Base-by-base conservation (phyloP, 2,797 vertebrate genomes). In the Coluber constrictor region DNA sequence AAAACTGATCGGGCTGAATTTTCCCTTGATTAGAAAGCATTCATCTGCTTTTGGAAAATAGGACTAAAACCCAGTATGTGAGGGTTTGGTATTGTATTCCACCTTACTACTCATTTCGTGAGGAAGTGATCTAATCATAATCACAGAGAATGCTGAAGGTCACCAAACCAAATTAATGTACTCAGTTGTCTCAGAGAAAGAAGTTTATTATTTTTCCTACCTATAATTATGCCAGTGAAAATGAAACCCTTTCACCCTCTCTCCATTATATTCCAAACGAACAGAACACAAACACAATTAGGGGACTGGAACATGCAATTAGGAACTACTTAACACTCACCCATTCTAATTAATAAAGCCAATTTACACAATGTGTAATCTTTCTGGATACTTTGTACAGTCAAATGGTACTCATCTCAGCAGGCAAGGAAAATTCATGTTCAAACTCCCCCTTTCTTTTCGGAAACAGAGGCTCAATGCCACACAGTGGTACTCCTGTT, bases 271-370 rank as follows among this genome's bases (percentile, higher is more conserved):
- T 95, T 97, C 96, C 10, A 74, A 90, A 90, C 93, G 95, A 96
- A 97, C 95, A 96, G 95, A 97, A 95, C 92, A 97, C 96, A 96
- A 97, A 97, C 96, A 97, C 94, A 97, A 96, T 95, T 95, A 94
- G 95, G 96, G 96, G 94, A 97, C 18, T 96, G 94, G 96, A 98
- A 97, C 97, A 95, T 95, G 93, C 96, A 97, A 98, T 98, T 98
- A 98, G 97, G 95, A 95, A 95, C 96, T 97, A 97, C 95, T 97
- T 98, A 97, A 97, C 97, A 96, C 95, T 96, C 97, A 95, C 97
- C 95, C 95, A 95, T 96, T 95, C 96, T 97, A 97, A 97, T 97
- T 97, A 98, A 97, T 96, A 95, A 95, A 97, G 96, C 94, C 96
- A 96, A 97, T 97, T 97, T 97, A 92, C 95, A 97, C 96, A 97